These are phyloP conservation scores for Drosophila greeni DNA, from an alignment of 2,888 invertebrate genomes.

Conservation along the genomic window DNA sequence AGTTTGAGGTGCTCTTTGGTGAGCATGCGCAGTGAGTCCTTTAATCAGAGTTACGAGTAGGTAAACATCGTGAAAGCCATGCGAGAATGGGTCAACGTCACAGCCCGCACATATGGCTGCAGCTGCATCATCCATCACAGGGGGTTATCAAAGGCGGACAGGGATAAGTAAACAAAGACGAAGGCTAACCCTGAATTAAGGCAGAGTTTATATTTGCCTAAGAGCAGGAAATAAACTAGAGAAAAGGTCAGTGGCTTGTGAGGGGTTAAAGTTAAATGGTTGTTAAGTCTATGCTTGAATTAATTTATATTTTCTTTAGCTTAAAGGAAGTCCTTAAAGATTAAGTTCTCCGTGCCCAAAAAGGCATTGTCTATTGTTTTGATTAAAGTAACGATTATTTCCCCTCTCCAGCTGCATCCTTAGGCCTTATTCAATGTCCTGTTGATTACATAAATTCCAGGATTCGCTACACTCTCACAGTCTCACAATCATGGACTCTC, in stretches of 20 bases:
- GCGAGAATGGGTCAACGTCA: constrained; percentile 43
- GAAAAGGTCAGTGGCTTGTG: too few relatives aligned
- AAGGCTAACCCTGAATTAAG: constrained; percentile 5
- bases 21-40: constrained; percentile 31
- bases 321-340: too few relatives aligned
- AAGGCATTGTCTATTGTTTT: too few relatives aligned
- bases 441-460: constrained; percentile 8
- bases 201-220: background rate
- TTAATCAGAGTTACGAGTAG: constrained; percentile 6
- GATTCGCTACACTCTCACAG: too few relatives aligned
- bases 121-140: constrained; percentile 26
- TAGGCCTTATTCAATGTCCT: background rate
- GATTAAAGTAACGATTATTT: background rate
- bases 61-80: constrained; percentile 31
- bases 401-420: background rate
- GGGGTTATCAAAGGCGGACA: constrained; percentile 15
- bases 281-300: too few relatives aligned
- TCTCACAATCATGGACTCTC: background rate
- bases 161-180: constrained; percentile 27
- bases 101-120: constrained; percentile 34
- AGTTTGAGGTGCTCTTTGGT: constrained; percentile 45
- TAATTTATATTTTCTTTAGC: background rate
- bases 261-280: background rate
- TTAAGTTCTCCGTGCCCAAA: too few relatives aligned
- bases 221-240: too few relatives aligned